Percentiles rank a stretch among this genome's conserved stretches.
These are phyloP conservation scores for mouse (Mus musculus) DNA, from an alignment of 2,113 vertebrate species.

Conservation along the genomic window DNA sequence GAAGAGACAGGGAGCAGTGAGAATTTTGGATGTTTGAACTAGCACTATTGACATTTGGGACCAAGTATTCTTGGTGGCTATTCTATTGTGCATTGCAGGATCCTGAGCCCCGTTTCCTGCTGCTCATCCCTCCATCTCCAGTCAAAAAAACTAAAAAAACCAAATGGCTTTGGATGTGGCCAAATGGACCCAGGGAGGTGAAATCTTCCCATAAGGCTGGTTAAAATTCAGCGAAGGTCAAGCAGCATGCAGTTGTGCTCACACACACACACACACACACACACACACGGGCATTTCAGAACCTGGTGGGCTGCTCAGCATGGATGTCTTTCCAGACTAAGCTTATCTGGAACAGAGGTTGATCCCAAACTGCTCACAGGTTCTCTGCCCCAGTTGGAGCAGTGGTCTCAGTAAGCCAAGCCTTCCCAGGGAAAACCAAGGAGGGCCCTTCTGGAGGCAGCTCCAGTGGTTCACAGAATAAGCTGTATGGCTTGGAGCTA, in stretches of 20 bases:
- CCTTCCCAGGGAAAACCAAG: background rate
- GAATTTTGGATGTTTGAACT: background rate
- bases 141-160: background rate
- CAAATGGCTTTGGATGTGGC: background rate
- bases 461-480: background rate
- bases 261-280: background rate
- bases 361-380: background rate
- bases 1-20: background rate
- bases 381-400: background rate
- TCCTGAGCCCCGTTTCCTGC: background rate
- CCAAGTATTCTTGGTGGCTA: background rate
- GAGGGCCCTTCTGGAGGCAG: background rate
- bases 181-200: background rate
- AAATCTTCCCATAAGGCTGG: background rate
- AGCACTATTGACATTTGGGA: background rate
- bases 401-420: background rate
- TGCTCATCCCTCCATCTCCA: background rate
- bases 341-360: background rate
- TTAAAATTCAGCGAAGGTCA: background rate
- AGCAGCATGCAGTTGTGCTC: background rate
- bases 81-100: background rate
- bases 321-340: background rate
- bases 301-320: background rate
- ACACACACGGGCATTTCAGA: background rate
- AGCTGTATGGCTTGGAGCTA: background rate